phyloP scores from a whole-genome alignment of 2,797 vertebrate genomes.

The Rousettus madagascariensis region DNA sequence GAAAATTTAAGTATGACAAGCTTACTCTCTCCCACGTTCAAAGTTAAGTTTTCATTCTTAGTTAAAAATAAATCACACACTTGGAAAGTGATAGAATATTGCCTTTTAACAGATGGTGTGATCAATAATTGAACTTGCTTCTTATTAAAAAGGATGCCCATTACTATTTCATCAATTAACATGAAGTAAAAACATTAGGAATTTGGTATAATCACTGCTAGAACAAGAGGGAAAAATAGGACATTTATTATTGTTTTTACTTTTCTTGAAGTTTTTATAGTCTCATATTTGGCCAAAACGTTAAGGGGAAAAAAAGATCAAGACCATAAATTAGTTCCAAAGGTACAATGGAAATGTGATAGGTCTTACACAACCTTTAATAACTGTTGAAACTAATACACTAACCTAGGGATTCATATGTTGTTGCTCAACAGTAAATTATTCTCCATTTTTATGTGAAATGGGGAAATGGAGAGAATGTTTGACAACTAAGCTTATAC shows the following conservation, averaged over 20 bases:
- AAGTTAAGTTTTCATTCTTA: conserved; percentile 66
- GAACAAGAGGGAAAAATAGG: not conserved
- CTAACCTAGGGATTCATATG: not conserved
- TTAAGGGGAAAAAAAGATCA: not conserved
- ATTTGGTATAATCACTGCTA: conserved; percentile 21
- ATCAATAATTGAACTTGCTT: conserved; percentile 87
- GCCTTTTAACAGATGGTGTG: conserved; percentile 62
- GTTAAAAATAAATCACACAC: conserved; percentile 76
- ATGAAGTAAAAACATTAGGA: conserved; percentile 53
- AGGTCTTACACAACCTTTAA: not conserved
- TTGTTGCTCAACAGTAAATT: not conserved
- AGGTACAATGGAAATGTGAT: not conserved
- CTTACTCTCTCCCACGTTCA: conserved; percentile 52
- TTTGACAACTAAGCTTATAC: not conserved
- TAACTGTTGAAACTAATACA: conserved; percentile 32
- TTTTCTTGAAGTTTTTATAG: conserved; percentile 29
- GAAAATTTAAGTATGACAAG: conserved; percentile 69
- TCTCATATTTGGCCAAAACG: not conserved
- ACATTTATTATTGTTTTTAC: not conserved
- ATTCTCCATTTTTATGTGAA: conserved; percentile 41
- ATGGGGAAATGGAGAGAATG: not conserved
- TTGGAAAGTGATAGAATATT: conserved; percentile 58
- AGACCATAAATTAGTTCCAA: not conserved
- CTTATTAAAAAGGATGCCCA: conserved; percentile 64
- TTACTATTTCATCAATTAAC: conserved; percentile 61